These are phyloP conservation scores for Glaucidium brasilianum DNA, from an alignment of 2,113 vertebrate species.

Conservation along the genomic window DNA sequence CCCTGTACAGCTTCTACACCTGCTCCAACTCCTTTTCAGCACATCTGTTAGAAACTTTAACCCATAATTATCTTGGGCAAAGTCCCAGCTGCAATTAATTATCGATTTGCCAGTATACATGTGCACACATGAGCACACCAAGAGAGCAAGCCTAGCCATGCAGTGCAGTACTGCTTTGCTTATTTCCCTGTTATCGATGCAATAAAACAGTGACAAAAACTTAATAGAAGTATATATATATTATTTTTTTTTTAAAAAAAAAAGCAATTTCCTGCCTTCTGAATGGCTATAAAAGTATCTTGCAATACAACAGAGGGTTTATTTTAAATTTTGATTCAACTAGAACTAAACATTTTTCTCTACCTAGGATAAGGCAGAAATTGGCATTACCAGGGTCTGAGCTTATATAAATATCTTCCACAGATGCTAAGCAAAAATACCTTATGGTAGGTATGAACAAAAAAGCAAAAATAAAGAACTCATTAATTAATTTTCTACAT, in stretches of 20 bases:
- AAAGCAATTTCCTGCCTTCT: background rate
- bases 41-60: background rate
- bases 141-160: background rate
- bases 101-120: background rate
- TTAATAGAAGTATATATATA: background rate
- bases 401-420: background rate
- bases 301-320: background rate
- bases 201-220: background rate
- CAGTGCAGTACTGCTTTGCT: rapidly evolving
- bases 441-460: background rate
- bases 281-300: background rate
- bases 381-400: background rate
- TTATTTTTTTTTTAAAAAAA: background rate
- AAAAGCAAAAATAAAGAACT: background rate
- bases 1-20: background rate
- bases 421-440: background rate
- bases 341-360: background rate
- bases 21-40: background rate
- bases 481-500: background rate
- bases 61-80: background rate
- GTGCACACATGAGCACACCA: background rate
- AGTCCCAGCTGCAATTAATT: background rate
- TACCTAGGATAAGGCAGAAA: background rate
- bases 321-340: background rate
- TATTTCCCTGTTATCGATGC: background rate